Base-by-base conservation (phyloP, 2,113 vertebrate species). In the Rhinoderma darwinii region DNA sequence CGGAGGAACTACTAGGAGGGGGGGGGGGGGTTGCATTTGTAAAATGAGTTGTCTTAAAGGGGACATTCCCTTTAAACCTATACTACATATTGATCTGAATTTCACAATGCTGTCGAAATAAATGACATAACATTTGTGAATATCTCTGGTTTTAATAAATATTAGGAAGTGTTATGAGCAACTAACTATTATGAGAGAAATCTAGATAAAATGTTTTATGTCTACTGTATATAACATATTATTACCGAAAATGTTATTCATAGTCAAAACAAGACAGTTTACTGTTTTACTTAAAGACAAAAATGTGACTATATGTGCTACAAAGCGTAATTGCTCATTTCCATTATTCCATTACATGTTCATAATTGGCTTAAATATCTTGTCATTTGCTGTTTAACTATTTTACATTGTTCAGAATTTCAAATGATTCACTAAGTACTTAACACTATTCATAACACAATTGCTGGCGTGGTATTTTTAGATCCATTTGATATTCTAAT, bases 351-450 rank as follows among this genome's bases (percentile, higher is more conserved):
- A 63, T 66, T 66, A 82, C 79, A 63, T n/a, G 27, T 27, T 82
- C 17, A 66, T 82, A 83, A 83, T 83, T 68, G 81, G 14, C 35
- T 72, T 83, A 83, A 44, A 82, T 82, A 68, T 68, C 82, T 83
- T 54, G 66, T 73, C 47, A 56, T 74, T 74, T 84, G 30, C 68
- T 56, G 15, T 56, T 73, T 43, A 70, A 50, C 68, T 56, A 27
- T 37, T 54, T 54, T 74, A 41, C 43, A 74, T 84, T 74, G 82
- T 56, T 84, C 68, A 56, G 30, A 70, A 73, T 74, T 73, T n/a
- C 66, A 51, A 51, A 83, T 73, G 18, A 73, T 50, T 84, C 82
- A 59, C 30, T 74, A 54, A 44, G 81, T 70, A 83, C 81, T 83
- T 83, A 83, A 50, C 25, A 32, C 61, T 74, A 74, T 73, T 54